phyloP scores from a whole-genome alignment of 2,888 invertebrate genomes.

The Abscondita cerata region DNA sequence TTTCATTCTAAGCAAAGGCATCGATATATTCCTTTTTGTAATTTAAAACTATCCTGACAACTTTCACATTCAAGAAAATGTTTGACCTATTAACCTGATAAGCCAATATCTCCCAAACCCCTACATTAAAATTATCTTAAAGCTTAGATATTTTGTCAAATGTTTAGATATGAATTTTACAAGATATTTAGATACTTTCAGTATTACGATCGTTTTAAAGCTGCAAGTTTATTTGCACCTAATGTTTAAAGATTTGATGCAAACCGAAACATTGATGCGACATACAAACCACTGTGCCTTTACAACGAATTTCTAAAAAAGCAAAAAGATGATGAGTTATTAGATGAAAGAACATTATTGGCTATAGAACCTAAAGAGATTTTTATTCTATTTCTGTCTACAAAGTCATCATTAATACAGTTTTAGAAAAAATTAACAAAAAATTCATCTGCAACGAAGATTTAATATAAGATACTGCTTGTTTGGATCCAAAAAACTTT shows the following conservation, averaged over 20 bases:
- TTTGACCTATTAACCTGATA: background rate
- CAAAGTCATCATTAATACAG: background rate
- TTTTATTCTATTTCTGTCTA: background rate
- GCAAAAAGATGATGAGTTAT: background rate
- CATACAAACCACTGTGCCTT: background rate
- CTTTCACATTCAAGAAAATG: background rate
- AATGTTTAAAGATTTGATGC: background rate
- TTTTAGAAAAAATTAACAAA: background rate
- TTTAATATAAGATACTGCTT: background rate
- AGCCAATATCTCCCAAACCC: background rate
- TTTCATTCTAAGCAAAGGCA: background rate
- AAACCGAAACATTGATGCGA: background rate
- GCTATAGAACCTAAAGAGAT: background rate
- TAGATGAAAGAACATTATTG: background rate
- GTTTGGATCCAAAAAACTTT: too few species aligned
- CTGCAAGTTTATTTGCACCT: background rate
- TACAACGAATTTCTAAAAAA: too few species aligned
- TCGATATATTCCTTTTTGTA: too few species aligned
- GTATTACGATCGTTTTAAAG: background rate
- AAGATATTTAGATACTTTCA: background rate
- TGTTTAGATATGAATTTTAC: background rate
- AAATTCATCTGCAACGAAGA: background rate
- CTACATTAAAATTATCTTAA: background rate
- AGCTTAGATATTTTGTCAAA: background rate
- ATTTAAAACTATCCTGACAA: background rate